Conservation (phyloP, 2,888 invertebrate genomes). For the Caenorhabditis afra region DNA sequence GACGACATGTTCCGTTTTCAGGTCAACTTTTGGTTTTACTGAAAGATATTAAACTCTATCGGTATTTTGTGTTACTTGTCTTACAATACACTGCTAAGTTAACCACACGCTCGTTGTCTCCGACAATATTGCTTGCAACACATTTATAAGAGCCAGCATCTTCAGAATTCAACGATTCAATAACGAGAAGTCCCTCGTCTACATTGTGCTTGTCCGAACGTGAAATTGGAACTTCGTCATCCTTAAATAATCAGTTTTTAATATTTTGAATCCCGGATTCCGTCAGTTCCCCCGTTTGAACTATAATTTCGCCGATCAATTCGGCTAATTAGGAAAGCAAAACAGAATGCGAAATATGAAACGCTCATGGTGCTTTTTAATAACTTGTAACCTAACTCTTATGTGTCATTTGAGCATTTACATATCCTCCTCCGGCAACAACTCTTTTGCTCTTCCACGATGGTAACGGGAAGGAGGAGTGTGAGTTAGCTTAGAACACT, state of each 20-base stretch:
- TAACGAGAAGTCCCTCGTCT: slow-evolving; percentile 70
- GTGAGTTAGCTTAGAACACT: background rate
- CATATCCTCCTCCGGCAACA: background rate
- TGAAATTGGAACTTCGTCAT: slow-evolving; percentile 61
- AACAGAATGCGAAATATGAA: too few relatives aligned
- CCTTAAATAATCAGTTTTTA: slow-evolving; percentile 38
- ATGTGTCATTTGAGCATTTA: too few relatives aligned
- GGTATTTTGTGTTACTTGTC: too few relatives aligned
- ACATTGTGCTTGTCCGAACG: slow-evolving; percentile 70
- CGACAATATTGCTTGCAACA: slow-evolving; percentile 67
- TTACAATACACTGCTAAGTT: slow-evolving; percentile 62
- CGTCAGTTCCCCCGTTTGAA: too few relatives aligned
- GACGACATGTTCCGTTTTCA: slow-evolving; percentile 56
- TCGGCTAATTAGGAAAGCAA: too few relatives aligned
- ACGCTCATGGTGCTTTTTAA: too few relatives aligned
- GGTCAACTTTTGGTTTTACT: slow-evolving; percentile 69
- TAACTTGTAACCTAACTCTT: too few relatives aligned
- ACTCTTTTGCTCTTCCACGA: background rate
- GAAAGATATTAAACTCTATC: slow-evolving; percentile 8
- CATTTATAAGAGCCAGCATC: slow-evolving; percentile 71
- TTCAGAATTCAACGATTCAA: slow-evolving; percentile 64
- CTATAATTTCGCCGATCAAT: too few relatives aligned
- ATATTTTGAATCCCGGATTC: too few relatives aligned
- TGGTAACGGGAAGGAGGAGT: slow-evolving; percentile 35
- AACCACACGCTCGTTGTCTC: slow-evolving; percentile 54